These are phyloP conservation scores for Fukomys damarensis DNA, from an alignment of 2,113 vertebrate species.

Conservation along the genomic window DNA sequence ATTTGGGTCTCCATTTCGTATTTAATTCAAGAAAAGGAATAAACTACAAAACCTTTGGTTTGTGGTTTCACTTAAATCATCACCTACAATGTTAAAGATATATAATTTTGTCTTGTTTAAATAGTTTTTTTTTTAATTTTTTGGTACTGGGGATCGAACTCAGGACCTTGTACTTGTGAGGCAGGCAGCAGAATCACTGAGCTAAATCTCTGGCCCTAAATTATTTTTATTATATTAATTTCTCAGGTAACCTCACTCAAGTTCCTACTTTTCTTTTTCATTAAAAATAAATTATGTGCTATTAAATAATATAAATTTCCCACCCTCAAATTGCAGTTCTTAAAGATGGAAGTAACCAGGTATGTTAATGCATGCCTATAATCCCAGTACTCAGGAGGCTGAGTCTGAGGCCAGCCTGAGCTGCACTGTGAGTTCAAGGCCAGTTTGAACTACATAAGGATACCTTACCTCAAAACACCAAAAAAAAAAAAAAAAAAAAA, in stretches of 20 bases:
- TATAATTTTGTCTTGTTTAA: background rate
- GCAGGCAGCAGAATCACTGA: too few relatives aligned
- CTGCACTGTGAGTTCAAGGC: background rate
- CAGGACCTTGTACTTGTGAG: too few relatives aligned
- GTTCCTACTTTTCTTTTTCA: background rate
- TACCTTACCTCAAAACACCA: background rate
- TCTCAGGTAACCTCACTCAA: background rate
- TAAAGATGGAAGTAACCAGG: background rate
- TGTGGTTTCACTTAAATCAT: background rate
- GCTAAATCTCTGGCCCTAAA: too few relatives aligned
- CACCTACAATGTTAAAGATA: background rate
- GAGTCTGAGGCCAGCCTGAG: background rate
- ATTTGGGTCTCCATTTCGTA: background rate
- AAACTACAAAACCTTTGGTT: background rate
- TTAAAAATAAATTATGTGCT: background rate
- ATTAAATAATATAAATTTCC: background rate
- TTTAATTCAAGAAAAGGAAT: background rate
- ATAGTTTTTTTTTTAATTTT: too few relatives aligned
- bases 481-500: background rate
- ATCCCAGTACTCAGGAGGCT: background rate
- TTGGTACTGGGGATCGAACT: too few relatives aligned
- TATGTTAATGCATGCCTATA: background rate
- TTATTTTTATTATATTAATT: slow-evolving; percentile 2
- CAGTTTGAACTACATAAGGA: background rate
- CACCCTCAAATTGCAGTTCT: background rate